Percentiles rank a stretch among this genome's conserved stretches.
phyloP scores from a whole-genome alignment of 2,888 invertebrate species.

The Rhaphigaster nebulosa region DNA sequence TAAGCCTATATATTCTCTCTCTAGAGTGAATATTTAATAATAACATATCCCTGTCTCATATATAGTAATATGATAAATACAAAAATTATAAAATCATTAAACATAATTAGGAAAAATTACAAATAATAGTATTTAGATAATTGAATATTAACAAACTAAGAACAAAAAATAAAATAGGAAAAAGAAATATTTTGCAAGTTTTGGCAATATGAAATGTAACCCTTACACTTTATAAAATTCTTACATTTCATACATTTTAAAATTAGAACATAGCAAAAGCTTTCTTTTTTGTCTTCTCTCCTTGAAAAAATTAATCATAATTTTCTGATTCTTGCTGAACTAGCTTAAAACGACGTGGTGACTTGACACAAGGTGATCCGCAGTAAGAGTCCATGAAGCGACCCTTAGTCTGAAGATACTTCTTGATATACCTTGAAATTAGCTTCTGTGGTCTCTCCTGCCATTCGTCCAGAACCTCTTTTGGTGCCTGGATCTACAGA shows the following conservation, averaged over 20 bases:
- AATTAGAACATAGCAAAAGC: not conserved
- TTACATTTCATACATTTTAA: conserved; percentile 2
- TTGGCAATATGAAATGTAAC: not conserved
- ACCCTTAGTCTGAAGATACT: conserved; percentile 84
- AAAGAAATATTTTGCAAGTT: not conserved
- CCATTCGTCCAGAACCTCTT: conserved; percentile 92
- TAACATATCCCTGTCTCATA: not conserved
- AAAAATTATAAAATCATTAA: not conserved
- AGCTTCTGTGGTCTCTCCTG: conserved; percentile 89
- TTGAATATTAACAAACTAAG: not conserved
- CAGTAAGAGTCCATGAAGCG: conserved; percentile 73
- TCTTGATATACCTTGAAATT: conserved; percentile 86
- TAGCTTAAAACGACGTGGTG: conserved; percentile 87
- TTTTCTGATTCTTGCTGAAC: conserved; percentile 93
- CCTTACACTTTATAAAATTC: not conserved
- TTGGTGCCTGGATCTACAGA: conserved; percentile 83
- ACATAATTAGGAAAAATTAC: not conserved
- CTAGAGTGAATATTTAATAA: not conserved
- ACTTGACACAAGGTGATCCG: conserved; percentile 83
- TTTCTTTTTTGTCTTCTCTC: not conserved
- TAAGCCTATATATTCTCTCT: not conserved
- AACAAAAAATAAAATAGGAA: not conserved
- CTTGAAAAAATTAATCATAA: conserved; percentile 80
- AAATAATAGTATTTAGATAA: not conserved
- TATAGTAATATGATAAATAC: not conserved